phyloP scores from a whole-genome alignment of 2,797 vertebrate species.

The Austrolebias charrua region DNA sequence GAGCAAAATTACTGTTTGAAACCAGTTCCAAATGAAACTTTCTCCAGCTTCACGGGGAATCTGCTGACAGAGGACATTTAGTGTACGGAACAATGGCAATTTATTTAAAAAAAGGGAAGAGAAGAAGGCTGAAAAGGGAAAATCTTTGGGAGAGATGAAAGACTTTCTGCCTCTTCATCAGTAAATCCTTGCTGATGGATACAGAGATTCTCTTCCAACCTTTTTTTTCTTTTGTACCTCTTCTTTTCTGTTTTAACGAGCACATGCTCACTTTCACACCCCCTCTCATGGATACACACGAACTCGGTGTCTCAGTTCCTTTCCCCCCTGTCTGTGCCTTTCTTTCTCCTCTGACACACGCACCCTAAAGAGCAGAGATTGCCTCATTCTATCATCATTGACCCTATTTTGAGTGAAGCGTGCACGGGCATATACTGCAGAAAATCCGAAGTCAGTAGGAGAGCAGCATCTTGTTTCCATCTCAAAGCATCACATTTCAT shows the following conservation, averaged over 20 bases:
- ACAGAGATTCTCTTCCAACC: slow-evolving; percentile 51
- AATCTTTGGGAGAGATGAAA: slow-evolving; percentile 70
- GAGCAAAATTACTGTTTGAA: slow-evolving; percentile 57
- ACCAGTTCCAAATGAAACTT: slow-evolving; percentile 45
- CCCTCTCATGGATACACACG: slow-evolving; percentile 32
- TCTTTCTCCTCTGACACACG: slow-evolving; percentile 46
- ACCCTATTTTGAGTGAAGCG: slow-evolving; percentile 70
- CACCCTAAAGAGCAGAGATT: slow-evolving; percentile 71
- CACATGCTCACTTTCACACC: slow-evolving; percentile 39
- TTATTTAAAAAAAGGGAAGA: slow-evolving; percentile 58
- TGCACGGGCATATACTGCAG: slow-evolving; percentile 48
- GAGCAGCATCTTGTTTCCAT: slow-evolving; percentile 55
- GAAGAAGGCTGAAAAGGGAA: slow-evolving; percentile 46
- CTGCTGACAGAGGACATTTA: slow-evolving; percentile 70
- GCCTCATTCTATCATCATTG: slow-evolving; percentile 81
- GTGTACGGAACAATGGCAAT: slow-evolving; percentile 67
- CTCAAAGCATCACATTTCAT: slow-evolving; percentile 57
- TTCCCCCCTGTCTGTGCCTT: slow-evolving; percentile 56
- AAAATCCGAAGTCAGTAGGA: slow-evolving; percentile 53
- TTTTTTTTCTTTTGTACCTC: not conserved
- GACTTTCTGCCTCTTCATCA: slow-evolving; percentile 72
- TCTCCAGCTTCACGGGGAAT: slow-evolving; percentile 39
- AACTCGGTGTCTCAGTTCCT: slow-evolving; percentile 33
- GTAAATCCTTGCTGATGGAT: slow-evolving; percentile 76
- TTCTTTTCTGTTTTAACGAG: slow-evolving; percentile 69